A percentile compares a stretch with the other conserved stretches of the same genome.
These are phyloP conservation scores for Lagopus muta DNA, from an alignment of 2,113 vertebrate genomes.

Conservation along the genomic window DNA sequence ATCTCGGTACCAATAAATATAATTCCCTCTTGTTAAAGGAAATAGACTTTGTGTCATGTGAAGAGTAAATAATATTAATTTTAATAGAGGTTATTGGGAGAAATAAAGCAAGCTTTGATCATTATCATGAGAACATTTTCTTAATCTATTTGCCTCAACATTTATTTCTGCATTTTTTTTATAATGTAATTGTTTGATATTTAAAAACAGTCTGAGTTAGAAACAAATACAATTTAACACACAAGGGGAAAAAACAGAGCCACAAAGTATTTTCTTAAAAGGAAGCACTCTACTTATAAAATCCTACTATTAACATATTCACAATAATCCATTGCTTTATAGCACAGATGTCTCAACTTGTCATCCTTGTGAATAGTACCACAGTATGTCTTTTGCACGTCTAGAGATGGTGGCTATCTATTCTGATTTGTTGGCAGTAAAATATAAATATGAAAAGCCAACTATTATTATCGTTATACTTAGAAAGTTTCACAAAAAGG, in stretches of 20 bases:
- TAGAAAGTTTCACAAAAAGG: background rate
- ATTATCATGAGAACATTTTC: background rate
- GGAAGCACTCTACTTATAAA: background rate
- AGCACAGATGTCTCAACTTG: background rate
- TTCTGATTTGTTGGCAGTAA: background rate
- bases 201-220: background rate
- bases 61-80: slow-evolving; percentile 4
- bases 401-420: background rate
- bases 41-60: background rate
- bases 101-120: background rate
- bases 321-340: background rate
- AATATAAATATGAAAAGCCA: background rate
- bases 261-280: background rate
- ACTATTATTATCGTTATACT: background rate
- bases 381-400: background rate
- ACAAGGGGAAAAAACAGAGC: background rate
- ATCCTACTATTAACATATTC: background rate
- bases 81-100: background rate
- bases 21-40: background rate
- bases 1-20: background rate
- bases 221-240: slow-evolving; percentile 1
- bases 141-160: background rate
- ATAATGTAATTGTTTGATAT: slow-evolving; percentile 14
- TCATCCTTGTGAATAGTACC: background rate
- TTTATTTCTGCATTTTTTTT: background rate